These are phyloP conservation scores for Sandelia bainsii DNA, from an alignment of 2,797 vertebrate species.

Conservation along the genomic window DNA sequence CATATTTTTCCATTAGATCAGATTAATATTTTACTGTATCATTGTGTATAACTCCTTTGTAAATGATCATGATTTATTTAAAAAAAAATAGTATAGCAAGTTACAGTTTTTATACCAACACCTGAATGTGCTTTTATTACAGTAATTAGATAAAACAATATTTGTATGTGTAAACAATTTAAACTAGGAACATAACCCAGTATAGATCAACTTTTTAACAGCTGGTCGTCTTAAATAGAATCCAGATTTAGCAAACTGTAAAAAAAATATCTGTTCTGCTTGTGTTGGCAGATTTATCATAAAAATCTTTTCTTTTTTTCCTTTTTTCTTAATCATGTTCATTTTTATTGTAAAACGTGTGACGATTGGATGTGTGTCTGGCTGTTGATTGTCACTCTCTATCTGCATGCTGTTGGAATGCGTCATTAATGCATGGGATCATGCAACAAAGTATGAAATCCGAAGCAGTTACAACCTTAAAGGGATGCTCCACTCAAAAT, in stretches of 20 bases:
- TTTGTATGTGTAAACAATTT: constrained; percentile 69
- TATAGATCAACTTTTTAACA: constrained; percentile 62
- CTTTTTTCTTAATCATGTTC: constrained; percentile 39
- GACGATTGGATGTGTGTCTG: constrained; percentile 66
- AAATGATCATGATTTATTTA: constrained; percentile 83
- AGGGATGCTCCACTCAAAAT: constrained; percentile 18
- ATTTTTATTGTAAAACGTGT: constrained; percentile 55
- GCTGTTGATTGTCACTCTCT: constrained; percentile 59
- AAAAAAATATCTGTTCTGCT: constrained; percentile 42
- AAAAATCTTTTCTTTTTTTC: constrained; percentile 31
- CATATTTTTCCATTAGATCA: constrained; percentile 60
- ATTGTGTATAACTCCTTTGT: constrained; percentile 78
- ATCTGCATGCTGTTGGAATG: constrained; percentile 72
- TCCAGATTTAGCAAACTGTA: constrained; percentile 59
- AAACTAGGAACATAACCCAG: constrained; percentile 42
- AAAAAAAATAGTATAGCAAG: constrained; percentile 81
- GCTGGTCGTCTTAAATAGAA: constrained; percentile 60
- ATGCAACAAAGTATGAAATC: constrained; percentile 65
- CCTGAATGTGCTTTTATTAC: constrained; percentile 88
- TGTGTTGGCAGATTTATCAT: constrained; percentile 60
- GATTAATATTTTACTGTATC: constrained; percentile 74
- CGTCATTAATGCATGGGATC: constrained; percentile 70
- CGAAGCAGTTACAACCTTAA: constrained; percentile 47
- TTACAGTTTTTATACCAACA: constrained; percentile 88
- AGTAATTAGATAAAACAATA: constrained; percentile 72